Percentiles rank a stretch among this genome's conserved stretches.
Evolutionary conservation across 2,888 invertebrate genomes (phyloP).

Genomic region (Scaptomyza polygonia): DNA sequence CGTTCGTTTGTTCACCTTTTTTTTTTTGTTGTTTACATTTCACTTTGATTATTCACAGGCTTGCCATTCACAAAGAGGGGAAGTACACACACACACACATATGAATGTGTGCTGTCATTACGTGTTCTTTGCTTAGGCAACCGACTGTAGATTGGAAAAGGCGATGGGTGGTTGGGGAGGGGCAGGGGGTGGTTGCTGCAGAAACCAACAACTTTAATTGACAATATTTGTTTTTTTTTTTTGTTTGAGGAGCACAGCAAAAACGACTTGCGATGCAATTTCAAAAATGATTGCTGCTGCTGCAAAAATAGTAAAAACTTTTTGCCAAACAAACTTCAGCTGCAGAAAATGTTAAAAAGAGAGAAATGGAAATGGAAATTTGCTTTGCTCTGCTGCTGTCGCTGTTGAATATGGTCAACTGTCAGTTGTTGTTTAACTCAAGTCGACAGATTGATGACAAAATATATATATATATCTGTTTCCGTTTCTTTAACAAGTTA

Average conservation of each 20-base stretch:
- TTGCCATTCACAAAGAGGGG: not conserved
- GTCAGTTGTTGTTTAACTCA: constrained; percentile 33
- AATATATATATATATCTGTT: constrained; percentile 1
- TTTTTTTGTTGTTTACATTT: not conserved
- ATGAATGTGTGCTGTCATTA: constrained; percentile 27
- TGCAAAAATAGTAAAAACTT: constrained; percentile 35
- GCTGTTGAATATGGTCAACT: constrained; percentile 37
- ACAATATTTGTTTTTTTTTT: constrained; percentile 72
- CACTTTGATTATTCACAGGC: constrained; percentile 2
- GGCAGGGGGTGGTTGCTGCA: not conserved
- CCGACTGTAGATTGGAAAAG: not conserved
- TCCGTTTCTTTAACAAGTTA: not conserved
- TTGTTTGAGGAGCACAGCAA: constrained; percentile 52
- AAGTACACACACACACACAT: not conserved
- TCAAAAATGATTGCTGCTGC: constrained; percentile 43
- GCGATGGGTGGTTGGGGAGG: not conserved
- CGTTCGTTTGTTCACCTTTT: not conserved
- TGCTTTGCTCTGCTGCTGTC: constrained; percentile 19
- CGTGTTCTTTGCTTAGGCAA: constrained; percentile 7
- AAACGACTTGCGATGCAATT: constrained; percentile 71
- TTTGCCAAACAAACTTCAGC: constrained; percentile 25
- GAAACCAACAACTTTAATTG: constrained; percentile 62
- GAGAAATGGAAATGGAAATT: constrained; percentile 54
- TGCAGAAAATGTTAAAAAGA: not conserved
- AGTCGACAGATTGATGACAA: constrained; percentile 45